Conservation (phyloP, 1,140 invertebrate species). For the Pachypeltis micranthus region DNA sequence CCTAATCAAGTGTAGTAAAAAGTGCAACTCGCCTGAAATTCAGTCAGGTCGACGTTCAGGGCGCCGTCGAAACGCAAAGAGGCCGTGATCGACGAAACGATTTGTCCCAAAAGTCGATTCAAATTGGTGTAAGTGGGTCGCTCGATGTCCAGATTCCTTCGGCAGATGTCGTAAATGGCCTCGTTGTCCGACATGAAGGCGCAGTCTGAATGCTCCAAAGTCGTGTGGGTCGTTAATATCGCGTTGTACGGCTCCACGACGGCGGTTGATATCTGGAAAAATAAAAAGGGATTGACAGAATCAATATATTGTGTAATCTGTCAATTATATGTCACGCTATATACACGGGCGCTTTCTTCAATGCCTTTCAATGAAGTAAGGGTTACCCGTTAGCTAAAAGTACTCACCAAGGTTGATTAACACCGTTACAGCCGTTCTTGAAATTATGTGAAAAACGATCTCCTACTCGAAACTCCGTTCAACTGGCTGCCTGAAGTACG, state of each 20-base stretch:
- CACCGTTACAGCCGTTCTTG: too few relatives aligned
- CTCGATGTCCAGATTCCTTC: constrained; percentile 76
- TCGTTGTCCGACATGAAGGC: constrained; percentile 74
- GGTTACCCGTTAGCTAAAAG: too few relatives aligned
- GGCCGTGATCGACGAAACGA: constrained; percentile 73
- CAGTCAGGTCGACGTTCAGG: constrained; percentile 76
- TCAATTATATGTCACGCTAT: too few relatives aligned
- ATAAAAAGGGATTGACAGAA: too few relatives aligned
- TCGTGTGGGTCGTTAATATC: constrained; percentile 47
- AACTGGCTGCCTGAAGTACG: too few relatives aligned
- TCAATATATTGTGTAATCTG: too few relatives aligned
- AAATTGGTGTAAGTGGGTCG: constrained; percentile 72
- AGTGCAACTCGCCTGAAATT: constrained; percentile 56
- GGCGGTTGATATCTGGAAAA: constrained; percentile 41
- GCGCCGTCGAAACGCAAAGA: constrained; percentile 80
- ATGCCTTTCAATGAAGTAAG: too few relatives aligned
- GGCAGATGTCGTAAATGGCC: constrained; percentile 85
- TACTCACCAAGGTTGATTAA: too few relatives aligned
- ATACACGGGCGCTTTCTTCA: too few relatives aligned
- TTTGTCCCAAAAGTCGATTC: constrained; percentile 69
- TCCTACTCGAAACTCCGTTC: too few relatives aligned
- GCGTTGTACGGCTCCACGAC: constrained; percentile 60
- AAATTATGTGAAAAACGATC: too few relatives aligned
- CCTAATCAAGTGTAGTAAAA: too few relatives aligned
- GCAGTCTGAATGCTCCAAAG: constrained; percentile 52